Evolutionary conservation across 1,140 invertebrate species (phyloP), one percentile per base, ranked within the genome.

Genomic region (Papilio helenus): DNA sequence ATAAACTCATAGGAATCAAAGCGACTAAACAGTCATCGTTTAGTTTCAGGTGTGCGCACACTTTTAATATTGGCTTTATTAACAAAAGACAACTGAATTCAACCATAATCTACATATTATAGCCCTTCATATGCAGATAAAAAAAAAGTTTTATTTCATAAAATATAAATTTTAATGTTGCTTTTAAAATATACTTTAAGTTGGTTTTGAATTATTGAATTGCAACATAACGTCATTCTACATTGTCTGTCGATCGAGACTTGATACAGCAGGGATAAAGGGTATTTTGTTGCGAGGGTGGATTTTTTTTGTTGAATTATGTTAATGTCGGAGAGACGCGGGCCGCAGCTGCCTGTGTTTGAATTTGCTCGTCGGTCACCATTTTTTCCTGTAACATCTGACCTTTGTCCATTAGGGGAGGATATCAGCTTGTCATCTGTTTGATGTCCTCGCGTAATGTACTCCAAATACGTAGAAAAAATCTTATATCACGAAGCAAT

Each of bases 281-380:
- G 84, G 82, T 87, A 85, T 89, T 89, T 86, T 84, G 83, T 86
- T 80, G 76, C 78, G 82, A 85, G 88, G 84, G 88, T 80, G 86
- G 86, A 76, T 81, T 84, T 91, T 94, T 92, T 94, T 90, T 89
- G 89, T 88, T 88, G 88, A 92, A 91, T 93, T 94, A 94, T 92
- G 90, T 88, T 93, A 94, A 93, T 94, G 85, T 77, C 79, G 76
- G 83, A 89, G 83, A 88, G 89, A 89, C 90, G 87, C 86, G 86
- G 86, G 81, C 84, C 80, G 81, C 87, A 81, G 88, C 86, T 89
- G 91, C 85, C 89, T 85, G 92, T 93, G 93, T 94, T 93, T 94
- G 92, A 93, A 93, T 94, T 88, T 83, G 83, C 80, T 76, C 80
- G 58, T 76, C 68, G 71, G 79, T 58, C 23, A 68, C 72, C 46